Evolutionary conservation across 2,888 invertebrate species (phyloP).

Genomic region (Eulithis testata): DNA sequence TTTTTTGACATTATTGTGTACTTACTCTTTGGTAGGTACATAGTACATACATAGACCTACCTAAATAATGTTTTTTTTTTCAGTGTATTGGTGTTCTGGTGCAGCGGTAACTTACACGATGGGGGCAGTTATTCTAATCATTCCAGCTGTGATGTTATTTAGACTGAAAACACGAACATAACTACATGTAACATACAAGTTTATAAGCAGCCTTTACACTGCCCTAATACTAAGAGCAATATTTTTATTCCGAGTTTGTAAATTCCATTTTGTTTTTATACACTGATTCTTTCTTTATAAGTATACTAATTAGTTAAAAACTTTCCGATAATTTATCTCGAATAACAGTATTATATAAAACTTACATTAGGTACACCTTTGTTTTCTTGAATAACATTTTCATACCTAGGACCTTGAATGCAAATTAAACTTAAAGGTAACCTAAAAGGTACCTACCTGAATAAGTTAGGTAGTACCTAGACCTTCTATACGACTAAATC

Average conservation of each 20-base stretch:
- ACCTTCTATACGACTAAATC: not conserved
- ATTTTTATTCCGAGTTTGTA: slow-evolving; percentile 47
- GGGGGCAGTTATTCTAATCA: slow-evolving; percentile 90
- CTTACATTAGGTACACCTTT: not conserved
- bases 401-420: not conserved
- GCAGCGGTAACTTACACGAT: slow-evolving; percentile 91
- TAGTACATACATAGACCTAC: no score
- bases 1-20: no score
- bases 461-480: not conserved
- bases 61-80: slow-evolving; percentile 26
- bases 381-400: not conserved
- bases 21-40: no score
- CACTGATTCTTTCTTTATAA: slow-evolving; percentile 27
- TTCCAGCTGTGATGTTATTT: slow-evolving; percentile 90
- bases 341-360: slow-evolving; percentile 64
- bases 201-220: slow-evolving; percentile 42
- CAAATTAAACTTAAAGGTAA: not conserved
- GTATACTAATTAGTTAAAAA: slow-evolving; percentile 29
- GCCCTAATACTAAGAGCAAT: slow-evolving; percentile 39
- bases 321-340: slow-evolving; percentile 54
- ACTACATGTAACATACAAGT: not conserved
- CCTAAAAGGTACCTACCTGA: not conserved
- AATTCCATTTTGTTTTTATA: slow-evolving; percentile 47
- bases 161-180: slow-evolving; percentile 66
- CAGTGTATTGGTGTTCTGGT: slow-evolving; percentile 96